phyloP scores from a whole-genome alignment of 2,113 vertebrate genomes.

The Balaeniceps rex region DNA sequence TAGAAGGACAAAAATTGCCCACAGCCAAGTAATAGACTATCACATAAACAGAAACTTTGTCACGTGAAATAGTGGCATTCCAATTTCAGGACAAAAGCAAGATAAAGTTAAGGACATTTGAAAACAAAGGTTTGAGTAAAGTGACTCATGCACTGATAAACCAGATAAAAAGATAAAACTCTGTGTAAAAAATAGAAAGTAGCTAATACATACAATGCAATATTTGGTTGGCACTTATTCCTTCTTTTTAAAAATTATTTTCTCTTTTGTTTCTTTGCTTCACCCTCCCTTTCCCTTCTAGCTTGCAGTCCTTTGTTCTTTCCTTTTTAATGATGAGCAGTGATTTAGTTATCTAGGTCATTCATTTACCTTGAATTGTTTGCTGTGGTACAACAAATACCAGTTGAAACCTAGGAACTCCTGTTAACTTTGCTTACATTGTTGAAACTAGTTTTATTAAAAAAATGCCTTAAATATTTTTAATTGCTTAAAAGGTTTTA shows the following conservation, averaged over 20 bases:
- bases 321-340: constrained; percentile 25
- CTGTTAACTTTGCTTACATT: neutral
- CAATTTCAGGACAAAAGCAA: constrained; percentile 46
- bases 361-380: constrained; percentile 48
- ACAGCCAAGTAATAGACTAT: constrained; percentile 29
- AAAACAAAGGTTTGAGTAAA: constrained; percentile 38
- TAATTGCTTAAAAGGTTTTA: neutral
- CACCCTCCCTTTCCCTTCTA: neutral
- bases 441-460: neutral
- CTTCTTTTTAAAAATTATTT: neutral
- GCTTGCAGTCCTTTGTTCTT: constrained; percentile 26
- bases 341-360: constrained; percentile 55
- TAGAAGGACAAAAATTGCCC: constrained; percentile 46
- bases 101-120: constrained; percentile 58
- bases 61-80: constrained; percentile 20
- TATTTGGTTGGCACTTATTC: neutral
- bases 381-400: neutral
- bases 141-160: constrained; percentile 32
- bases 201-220: neutral
- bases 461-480: neutral
- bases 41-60: constrained; percentile 34
- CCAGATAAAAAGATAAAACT: constrained; percentile 29
- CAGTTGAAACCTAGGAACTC: neutral
- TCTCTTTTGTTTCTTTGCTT: constrained; percentile 8
- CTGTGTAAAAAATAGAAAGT: neutral